Percentiles rank a stretch among this genome's conserved stretches.
phyloP scores from a whole-genome alignment of 92 coral and sea anemone genomes.

The Hydrozoanthus gracilis region DNA sequence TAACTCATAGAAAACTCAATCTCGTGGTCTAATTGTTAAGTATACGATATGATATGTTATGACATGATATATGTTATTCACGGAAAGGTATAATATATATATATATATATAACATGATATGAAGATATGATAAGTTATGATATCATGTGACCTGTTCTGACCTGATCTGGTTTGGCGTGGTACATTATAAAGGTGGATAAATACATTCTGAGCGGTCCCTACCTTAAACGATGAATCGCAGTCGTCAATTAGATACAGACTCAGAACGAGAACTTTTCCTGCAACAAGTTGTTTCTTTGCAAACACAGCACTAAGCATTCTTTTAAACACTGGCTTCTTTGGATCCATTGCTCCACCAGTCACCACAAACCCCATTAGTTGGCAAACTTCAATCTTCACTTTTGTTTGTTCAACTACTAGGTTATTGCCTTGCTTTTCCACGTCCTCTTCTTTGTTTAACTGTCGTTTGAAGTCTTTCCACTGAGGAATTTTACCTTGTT shows the following conservation, averaged over 20 bases:
- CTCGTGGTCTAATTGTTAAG: no score
- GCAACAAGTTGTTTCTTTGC: constrained; percentile 44
- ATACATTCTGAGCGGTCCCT: neutral
- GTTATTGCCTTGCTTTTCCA: neutral
- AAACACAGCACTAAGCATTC: constrained; percentile 74
- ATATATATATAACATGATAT: no score
- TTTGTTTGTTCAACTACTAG: constrained; percentile 38
- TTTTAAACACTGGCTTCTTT: constrained; percentile 60
- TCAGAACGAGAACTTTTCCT: constrained; percentile 52
- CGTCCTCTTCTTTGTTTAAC: neutral
- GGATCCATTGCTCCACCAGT: constrained; percentile 58
- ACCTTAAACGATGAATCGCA: constrained; percentile 80
- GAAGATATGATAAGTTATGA: no score
- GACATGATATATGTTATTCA: no score
- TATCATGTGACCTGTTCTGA: no score
- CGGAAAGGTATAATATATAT: no score
- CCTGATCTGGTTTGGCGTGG: no score
- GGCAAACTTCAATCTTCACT: constrained; percentile 51
- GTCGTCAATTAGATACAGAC: constrained; percentile 75
- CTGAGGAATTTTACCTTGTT: neutral
- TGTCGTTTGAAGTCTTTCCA: constrained; percentile 25
- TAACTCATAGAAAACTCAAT: no score
- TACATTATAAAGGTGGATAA: no score
- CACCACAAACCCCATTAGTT: constrained; percentile 59
- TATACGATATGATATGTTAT: no score